A percentile compares a stretch with the other conserved stretches of the same genome.
These are phyloP conservation scores for Gephyroberyx darwinii DNA, from an alignment of 2,797 vertebrate species.

Conservation along the genomic window DNA sequence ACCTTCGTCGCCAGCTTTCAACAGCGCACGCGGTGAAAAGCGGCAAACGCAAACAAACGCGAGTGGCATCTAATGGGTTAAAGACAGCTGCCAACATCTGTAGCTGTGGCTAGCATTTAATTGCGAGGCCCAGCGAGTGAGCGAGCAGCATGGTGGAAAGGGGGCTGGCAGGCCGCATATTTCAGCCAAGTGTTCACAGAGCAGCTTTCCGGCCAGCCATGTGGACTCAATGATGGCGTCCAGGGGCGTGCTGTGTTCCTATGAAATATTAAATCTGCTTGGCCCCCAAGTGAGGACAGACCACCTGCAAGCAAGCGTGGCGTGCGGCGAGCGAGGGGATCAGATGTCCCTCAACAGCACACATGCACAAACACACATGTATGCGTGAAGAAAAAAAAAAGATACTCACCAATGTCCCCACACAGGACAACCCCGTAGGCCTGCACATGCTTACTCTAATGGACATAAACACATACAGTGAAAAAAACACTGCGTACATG, in stretches of 20 bases:
- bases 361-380: slow-evolving; percentile 57
- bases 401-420: slow-evolving; percentile 35
- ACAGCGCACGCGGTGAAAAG: slow-evolving; percentile 2
- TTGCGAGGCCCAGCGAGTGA: slow-evolving; percentile 89
- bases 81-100: slow-evolving; percentile 90
- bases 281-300: slow-evolving; percentile 87
- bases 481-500: slow-evolving; percentile 50
- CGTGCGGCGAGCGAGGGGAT: slow-evolving; percentile 76
- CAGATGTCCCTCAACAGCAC: slow-evolving; percentile 76
- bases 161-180: slow-evolving; percentile 90
- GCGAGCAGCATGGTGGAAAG: slow-evolving; percentile 83
- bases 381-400: slow-evolving; percentile 26
- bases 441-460: slow-evolving; percentile 64
- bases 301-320: slow-evolving; percentile 89
- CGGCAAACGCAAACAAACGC: slow-evolving; percentile 56
- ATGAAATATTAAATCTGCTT: slow-evolving; percentile 98
- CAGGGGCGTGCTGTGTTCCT: slow-evolving; percentile 89
- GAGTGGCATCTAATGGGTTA: slow-evolving; percentile 71
- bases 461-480: slow-evolving; percentile 57
- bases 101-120: slow-evolving; percentile 91
- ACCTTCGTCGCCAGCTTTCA: slow-evolving; percentile 3
- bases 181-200: slow-evolving; percentile 95
- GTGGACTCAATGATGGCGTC: slow-evolving; percentile 97
- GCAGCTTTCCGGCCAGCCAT: slow-evolving; percentile 94
- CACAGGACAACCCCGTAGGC: slow-evolving; percentile 46